Conservation (phyloP, 2,113 vertebrate genomes). For the Odontesthes bonariensis region DNA sequence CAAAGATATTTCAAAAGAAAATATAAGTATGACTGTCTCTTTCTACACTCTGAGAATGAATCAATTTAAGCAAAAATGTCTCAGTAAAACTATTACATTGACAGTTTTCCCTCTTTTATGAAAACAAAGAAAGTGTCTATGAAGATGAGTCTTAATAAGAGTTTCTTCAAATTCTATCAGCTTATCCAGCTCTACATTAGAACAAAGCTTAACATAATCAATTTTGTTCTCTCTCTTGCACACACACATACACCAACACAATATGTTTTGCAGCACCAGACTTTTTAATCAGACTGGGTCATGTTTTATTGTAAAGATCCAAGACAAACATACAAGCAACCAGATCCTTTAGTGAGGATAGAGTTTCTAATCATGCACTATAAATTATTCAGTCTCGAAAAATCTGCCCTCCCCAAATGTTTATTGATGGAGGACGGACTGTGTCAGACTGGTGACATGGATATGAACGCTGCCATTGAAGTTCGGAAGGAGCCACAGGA, state of each 20-base stretch:
- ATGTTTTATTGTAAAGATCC: slow-evolving; percentile 84
- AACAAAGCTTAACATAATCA: slow-evolving; percentile 31
- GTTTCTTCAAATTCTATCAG: slow-evolving; percentile 27
- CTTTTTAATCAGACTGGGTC: slow-evolving; percentile 77
- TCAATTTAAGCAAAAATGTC: slow-evolving; percentile 36
- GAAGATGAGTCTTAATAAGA: slow-evolving; percentile 43
- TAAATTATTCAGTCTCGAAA: slow-evolving; percentile 88
- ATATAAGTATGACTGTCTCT: slow-evolving; percentile 7
- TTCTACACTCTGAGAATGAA: not conserved
- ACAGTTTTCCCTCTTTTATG: not conserved
- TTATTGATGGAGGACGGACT: slow-evolving; percentile 86
- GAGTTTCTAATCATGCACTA: slow-evolving; percentile 86
- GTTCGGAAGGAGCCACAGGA: slow-evolving; percentile 74
- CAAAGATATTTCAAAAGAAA: too few relatives aligned
- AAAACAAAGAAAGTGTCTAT: slow-evolving; percentile 8
- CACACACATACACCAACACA: not conserved
- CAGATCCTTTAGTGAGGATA: slow-evolving; percentile 79
- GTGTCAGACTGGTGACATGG: slow-evolving; percentile 77
- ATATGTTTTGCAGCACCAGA: slow-evolving; percentile 28
- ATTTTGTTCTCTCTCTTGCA: slow-evolving; percentile 9
- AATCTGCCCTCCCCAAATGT: slow-evolving; percentile 87
- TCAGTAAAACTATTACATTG: slow-evolving; percentile 6
- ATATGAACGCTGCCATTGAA: slow-evolving; percentile 87
- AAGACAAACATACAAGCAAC: slow-evolving; percentile 85
- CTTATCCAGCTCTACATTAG: slow-evolving; percentile 12